Percentiles rank a stretch among this genome's conserved stretches.
Conservation (phyloP, 2,888 invertebrate genomes). For the Ornithoptera priamus region DNA sequence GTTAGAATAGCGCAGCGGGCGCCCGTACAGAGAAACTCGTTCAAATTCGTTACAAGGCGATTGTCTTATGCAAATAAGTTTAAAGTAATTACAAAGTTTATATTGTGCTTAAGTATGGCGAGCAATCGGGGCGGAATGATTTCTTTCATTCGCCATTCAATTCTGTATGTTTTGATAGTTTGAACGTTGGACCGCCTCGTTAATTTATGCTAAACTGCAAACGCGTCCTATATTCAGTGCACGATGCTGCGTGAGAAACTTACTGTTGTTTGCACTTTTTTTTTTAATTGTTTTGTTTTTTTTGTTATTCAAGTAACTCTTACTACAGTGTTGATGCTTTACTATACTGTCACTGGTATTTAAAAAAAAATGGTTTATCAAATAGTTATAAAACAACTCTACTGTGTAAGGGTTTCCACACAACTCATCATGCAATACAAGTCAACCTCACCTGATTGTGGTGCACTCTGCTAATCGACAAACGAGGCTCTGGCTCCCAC, state of each 20-base stretch:
- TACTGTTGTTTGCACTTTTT: conserved; percentile 18
- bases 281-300: conserved; percentile 6
- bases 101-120: conserved; percentile 53
- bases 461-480: too few species aligned
- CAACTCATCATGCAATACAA: too few species aligned
- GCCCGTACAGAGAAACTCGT: conserved; percentile 4
- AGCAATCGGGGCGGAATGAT: conserved; percentile 61
- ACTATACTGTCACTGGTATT: too few species aligned
- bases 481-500: too few species aligned
- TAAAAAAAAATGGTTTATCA: too few species aligned
- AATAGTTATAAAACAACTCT: too few species aligned
- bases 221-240: conserved; percentile 47
- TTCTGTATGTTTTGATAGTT: conserved; percentile 63
- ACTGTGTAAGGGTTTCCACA: too few species aligned
- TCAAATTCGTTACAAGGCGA: conserved; percentile 37
- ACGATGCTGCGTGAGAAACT: conserved; percentile 39
- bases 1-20: conserved; percentile 22
- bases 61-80: conserved; percentile 46
- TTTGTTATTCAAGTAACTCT: not conserved
- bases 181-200: conserved; percentile 43
- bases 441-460: too few species aligned
- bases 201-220: conserved; percentile 53
- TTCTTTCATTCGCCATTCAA: conserved; percentile 37
- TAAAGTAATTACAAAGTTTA: conserved; percentile 42
- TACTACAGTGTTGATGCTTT: not conserved